Base-by-base conservation (phyloP, 2,888 invertebrate species). In the Trichogramma evanescens region DNA sequence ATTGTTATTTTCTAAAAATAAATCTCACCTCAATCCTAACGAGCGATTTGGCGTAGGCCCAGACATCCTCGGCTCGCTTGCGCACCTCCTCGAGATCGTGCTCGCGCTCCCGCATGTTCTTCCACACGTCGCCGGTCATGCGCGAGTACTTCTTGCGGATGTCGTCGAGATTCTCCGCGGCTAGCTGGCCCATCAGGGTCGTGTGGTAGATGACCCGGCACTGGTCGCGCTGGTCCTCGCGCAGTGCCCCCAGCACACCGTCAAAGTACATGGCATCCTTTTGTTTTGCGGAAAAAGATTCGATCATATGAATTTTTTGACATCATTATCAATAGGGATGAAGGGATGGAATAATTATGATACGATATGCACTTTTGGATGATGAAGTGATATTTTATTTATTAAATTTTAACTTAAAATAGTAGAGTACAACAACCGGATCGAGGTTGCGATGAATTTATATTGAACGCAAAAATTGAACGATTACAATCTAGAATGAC, bases 251-350 rank as follows among this genome's bases (percentile, higher is more conserved):
- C 57, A 87, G 71, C 4, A 87, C 83, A 0, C 83, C 83, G 52
- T 86, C 85, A 67, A 84, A 87, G 69, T 85, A 85, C 6, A 84
- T 79, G 0, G 85, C 81, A 69, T 88, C 88, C 87, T 86, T 26
- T 26, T 1, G 26, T 26, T 26, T 26, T 26, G 26, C 26, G 26
- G 26, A 26, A 26, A 26, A 26, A 26, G 26, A 26, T 26, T 26
- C 26, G 26, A 26, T 26, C 2, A 26, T 26, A 2, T 26, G 26
- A 26, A 26, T 26, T 26, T 26, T 10, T 9, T 46, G 7, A 6
- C 26, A 3, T 26, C 3, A 13, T 13, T 13, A 13, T 26, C 3
- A 2, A 26, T 2, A 0, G 26, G 26, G 26, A 26, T 26, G 1
- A 2, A 26, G 26, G 26, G 26, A 26, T 26, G 26, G 26, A 26